Conservation (phyloP, 23 tunicate genomes). For the Trididemnum clinides region DNA sequence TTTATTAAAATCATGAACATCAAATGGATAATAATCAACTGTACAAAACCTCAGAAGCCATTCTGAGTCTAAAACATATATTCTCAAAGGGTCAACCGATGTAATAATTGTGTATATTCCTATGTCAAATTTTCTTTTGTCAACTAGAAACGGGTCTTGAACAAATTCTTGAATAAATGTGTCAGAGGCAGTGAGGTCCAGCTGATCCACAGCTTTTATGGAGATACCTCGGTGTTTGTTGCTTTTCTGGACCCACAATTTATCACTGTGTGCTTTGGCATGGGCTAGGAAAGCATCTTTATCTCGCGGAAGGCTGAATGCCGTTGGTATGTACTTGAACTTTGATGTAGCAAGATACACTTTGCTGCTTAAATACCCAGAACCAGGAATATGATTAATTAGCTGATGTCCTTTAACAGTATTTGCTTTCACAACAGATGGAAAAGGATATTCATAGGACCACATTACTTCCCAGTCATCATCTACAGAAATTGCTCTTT, state of each 20-base stretch:
- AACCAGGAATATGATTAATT: slow-evolving; percentile 89
- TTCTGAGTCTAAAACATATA: slow-evolving; percentile 79
- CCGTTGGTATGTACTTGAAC: slow-evolving; percentile 82
- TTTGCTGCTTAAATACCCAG: slow-evolving; percentile 82
- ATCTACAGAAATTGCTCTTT: slow-evolving; percentile 46
- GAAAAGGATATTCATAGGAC: slow-evolving; percentile 93
- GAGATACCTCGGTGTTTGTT: slow-evolving; percentile 89
- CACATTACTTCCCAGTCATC: slow-evolving; percentile 91
- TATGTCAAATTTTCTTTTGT: slow-evolving; percentile 87
- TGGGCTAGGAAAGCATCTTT: slow-evolving; percentile 44
- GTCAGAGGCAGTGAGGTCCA: slow-evolving; percentile 64
- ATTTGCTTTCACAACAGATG: slow-evolving; percentile 33
- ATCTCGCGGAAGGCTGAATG: slow-evolving; percentile 79
- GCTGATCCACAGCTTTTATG: slow-evolving; percentile 59
- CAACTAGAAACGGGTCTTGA: slow-evolving; percentile 65
- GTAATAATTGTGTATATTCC: slow-evolving; percentile 93
- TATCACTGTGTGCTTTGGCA: slow-evolving; percentile 63
- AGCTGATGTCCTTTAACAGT: slow-evolving; percentile 50
- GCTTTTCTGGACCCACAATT: slow-evolving; percentile 91
- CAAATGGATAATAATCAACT: slow-evolving; percentile 81
- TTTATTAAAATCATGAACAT: slow-evolving; percentile 61
- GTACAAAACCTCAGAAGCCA: slow-evolving; percentile 92
- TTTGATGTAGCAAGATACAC: slow-evolving; percentile 77
- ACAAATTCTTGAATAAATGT: slow-evolving; percentile 87
- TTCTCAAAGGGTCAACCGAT: slow-evolving; percentile 73